phyloP scores from a whole-genome alignment of 2,797 vertebrate species.

The Clamator glandarius region DNA sequence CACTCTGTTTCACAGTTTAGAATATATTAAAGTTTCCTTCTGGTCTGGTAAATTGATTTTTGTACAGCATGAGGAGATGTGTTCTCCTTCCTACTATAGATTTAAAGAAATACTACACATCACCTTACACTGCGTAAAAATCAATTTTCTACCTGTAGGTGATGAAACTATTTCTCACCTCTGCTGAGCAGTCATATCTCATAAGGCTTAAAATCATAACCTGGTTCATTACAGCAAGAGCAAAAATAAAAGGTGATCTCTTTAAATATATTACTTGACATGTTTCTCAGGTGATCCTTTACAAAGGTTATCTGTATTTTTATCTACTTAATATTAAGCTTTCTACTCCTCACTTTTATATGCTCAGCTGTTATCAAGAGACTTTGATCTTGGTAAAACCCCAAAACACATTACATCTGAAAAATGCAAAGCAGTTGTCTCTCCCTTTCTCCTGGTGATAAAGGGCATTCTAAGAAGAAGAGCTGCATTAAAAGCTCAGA shows the following conservation, averaged over 20 bases:
- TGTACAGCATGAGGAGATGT: not conserved
- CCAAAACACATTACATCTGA: slow-evolving; percentile 30
- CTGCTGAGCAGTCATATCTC: not conserved
- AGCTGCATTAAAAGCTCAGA: slow-evolving; percentile 51
- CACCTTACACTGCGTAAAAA: slow-evolving; percentile 60
- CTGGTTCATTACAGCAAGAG: slow-evolving; percentile 5
- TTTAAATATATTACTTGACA: slow-evolving; percentile 38
- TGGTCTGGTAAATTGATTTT: slow-evolving; percentile 59
- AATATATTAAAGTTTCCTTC: not conserved
- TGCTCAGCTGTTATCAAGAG: slow-evolving; percentile 40
- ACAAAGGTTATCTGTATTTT: slow-evolving; percentile 20
- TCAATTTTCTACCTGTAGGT: slow-evolving; percentile 46
- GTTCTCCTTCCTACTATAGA: slow-evolving; percentile 38
- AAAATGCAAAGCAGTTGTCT: slow-evolving; percentile 45
- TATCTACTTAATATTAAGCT: slow-evolving; percentile 41
- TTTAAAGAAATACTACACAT: slow-evolving; percentile 51
- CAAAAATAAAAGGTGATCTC: slow-evolving; percentile 39
- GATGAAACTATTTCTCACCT: slow-evolving; percentile 45
- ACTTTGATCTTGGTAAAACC: slow-evolving; percentile 25
- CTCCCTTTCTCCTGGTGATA: slow-evolving; percentile 42
- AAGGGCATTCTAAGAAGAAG: slow-evolving; percentile 58
- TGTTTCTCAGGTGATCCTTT: slow-evolving; percentile 17
- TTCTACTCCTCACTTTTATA: slow-evolving; percentile 18
- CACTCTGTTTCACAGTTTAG: slow-evolving; percentile 10
- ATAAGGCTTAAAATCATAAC: slow-evolving; percentile 14